Conservation (phyloP, 35 echinoderm and acorn worm genomes). For the Anneissia japonica region DNA sequence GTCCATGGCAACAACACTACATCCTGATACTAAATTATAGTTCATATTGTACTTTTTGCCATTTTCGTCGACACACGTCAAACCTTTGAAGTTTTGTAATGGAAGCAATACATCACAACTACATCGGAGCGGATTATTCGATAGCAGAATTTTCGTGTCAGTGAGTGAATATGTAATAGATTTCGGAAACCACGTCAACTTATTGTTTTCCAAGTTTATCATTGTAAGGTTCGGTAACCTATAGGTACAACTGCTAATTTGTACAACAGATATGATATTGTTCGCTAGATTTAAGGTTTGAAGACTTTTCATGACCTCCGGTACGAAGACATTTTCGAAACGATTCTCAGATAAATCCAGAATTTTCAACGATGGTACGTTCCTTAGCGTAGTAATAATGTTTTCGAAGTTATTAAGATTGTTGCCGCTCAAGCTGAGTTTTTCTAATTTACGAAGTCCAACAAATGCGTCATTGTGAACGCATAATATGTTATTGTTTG, state of each 20-base stretch:
- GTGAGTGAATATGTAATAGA: neutral
- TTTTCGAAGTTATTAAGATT: neutral
- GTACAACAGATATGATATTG: neutral
- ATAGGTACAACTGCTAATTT: neutral
- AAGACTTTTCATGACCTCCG: neutral
- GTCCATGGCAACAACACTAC: neutral
- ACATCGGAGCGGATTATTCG: neutral
- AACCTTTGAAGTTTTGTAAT: neutral
- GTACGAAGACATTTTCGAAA: neutral
- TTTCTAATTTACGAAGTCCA: neutral
- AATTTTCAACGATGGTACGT: neutral
- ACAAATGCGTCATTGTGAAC: neutral
- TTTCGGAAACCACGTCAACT: neutral
- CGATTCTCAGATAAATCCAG: neutral
- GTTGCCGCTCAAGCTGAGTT: neutral
- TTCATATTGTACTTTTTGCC: neutral
- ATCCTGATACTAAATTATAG: neutral
- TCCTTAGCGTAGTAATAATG: neutral
- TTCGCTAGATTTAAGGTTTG: neutral
- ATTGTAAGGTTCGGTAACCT: neutral
- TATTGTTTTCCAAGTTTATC: neutral
- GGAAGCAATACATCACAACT: neutral
- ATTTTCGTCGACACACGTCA: neutral
- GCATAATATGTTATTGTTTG: neutral
- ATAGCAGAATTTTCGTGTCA: neutral